Evolutionary conservation across 2,888 invertebrate genomes (phyloP).

Genomic region (Drosophila putrida): DNA sequence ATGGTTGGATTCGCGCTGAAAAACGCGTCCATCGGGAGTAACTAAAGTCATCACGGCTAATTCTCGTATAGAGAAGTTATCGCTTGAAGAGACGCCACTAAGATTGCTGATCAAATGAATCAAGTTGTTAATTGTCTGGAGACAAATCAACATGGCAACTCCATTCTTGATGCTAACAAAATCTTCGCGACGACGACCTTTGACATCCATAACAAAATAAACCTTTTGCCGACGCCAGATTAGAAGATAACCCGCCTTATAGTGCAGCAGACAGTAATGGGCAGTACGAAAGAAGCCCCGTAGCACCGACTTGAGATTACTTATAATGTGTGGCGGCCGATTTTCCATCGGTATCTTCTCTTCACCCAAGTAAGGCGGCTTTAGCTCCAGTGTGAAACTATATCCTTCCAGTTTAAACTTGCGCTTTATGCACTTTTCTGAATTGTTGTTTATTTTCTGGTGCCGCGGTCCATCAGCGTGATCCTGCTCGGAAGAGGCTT

Average conservation of each 20-base stretch:
- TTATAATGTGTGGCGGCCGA: slow-evolving; percentile 42
- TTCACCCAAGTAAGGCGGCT: slow-evolving; percentile 38
- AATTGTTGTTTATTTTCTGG: slow-evolving; percentile 42
- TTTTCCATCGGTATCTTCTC: slow-evolving; percentile 1
- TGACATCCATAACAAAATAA: slow-evolving; percentile 81
- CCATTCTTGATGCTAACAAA: slow-evolving; percentile 54
- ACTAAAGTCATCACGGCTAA: slow-evolving; percentile 73
- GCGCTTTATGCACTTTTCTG: slow-evolving; percentile 66
- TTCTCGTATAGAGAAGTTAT: slow-evolving; percentile 74
- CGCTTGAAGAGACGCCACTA: slow-evolving; percentile 47
- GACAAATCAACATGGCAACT: slow-evolving; percentile 72
- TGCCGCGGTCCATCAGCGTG: slow-evolving; percentile 14
- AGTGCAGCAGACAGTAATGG: slow-evolving; percentile 73
- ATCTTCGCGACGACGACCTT: slow-evolving; percentile 63
- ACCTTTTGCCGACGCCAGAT: slow-evolving; percentile 77
- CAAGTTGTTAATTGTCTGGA: slow-evolving; percentile 73
- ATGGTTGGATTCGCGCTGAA: slow-evolving; percentile 58
- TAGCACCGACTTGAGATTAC: slow-evolving; percentile 46
- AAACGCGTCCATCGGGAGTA: slow-evolving; percentile 71
- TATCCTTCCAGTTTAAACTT: slow-evolving; percentile 74
- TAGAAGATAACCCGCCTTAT: slow-evolving; percentile 68
- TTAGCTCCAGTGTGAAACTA: slow-evolving; percentile 75
- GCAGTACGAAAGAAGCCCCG: slow-evolving; percentile 71
- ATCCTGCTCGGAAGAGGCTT: slow-evolving; percentile 23
- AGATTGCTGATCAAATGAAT: slow-evolving; percentile 68